These are phyloP conservation scores for Drosophila lutescens DNA, from an alignment of 2,888 invertebrate genomes.

Conservation along the genomic window DNA sequence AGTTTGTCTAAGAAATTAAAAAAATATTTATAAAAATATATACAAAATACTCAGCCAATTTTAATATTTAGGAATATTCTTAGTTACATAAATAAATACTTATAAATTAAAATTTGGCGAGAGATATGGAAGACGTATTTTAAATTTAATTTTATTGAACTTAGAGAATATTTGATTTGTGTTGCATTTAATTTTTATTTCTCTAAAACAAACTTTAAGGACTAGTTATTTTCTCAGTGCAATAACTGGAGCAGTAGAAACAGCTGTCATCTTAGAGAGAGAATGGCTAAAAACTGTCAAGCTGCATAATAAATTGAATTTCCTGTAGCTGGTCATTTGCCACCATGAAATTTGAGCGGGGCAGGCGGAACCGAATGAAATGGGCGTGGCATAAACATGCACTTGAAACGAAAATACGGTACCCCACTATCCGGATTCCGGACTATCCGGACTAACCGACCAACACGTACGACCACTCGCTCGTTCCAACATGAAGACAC, in stretches of 20 bases:
- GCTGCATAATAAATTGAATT: conserved; percentile 79
- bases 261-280: conserved; percentile 47
- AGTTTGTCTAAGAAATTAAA: too few species aligned
- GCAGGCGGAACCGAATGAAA: conserved; percentile 42
- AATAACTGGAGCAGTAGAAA: conserved; percentile 19
- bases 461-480: conserved; percentile 61
- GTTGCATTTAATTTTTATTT: too few species aligned
- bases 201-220: too few species aligned
- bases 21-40: too few species aligned
- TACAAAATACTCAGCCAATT: too few species aligned
- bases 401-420: conserved; percentile 47
- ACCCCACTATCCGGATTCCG: conserved; percentile 13
- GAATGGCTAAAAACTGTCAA: conserved; percentile 55
- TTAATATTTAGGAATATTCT: too few species aligned
- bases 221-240: neutral
- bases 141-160: too few species aligned
- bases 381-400: conserved; percentile 59
- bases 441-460: conserved; percentile 14
- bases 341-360: conserved; percentile 46
- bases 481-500: conserved; percentile 48
- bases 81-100: too few species aligned
- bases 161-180: too few species aligned
- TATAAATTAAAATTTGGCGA: too few species aligned
- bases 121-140: too few species aligned
- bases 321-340: conserved; percentile 70